Evolutionary conservation across 2,888 invertebrate species (phyloP), one percentile per base, ranked within the genome.

Genomic region (Pachliopta kotzebuea): DNA sequence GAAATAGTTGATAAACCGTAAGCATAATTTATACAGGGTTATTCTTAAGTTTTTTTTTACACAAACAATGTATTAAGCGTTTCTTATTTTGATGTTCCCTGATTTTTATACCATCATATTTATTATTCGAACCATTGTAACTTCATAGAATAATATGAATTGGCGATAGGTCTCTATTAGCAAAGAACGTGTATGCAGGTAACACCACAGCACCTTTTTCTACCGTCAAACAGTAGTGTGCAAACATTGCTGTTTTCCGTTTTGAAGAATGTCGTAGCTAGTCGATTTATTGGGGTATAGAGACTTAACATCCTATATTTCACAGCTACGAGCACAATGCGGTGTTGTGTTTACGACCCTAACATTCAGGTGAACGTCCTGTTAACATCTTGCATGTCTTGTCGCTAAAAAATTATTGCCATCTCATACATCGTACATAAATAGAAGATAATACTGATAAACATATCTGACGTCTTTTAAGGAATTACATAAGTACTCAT

Each of bases 11-110:
- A 62, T 79, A 81, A 82, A 81, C 85, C 82, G 77, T 89, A 89
- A 88, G 90, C 88, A 90, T 90, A 89, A 90, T 90, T 89, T 90
- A 88, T 90, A 89, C 90, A 90, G 90, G 90, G 90, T 90, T 90
- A 89, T 88, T 87, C 83, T 86, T 84, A 83, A 84, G 80, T 71
- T 75, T 79, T 45, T 45, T 80, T 77, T 75, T 69, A 63, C 66
- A 63, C 62, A 65, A 45, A 23, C 63, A 58, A 55, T 56, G 26
- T 60, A 59, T 58, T 58, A 49, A 58, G 37, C 62, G 37, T 42
- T 62, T 62, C 21, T 53, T 61, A 58, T 53, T 42, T 58, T 53
- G 23, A 64, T 56, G 50, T 55, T 49, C 21, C 54, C 55, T 37
- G 50, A 62, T 65, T 65, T 65, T 18, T 54, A 61, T 26, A 31